Base-by-base conservation (phyloP, 2,113 vertebrate species). In the Gnathonemus echidnorhynchus region DNA sequence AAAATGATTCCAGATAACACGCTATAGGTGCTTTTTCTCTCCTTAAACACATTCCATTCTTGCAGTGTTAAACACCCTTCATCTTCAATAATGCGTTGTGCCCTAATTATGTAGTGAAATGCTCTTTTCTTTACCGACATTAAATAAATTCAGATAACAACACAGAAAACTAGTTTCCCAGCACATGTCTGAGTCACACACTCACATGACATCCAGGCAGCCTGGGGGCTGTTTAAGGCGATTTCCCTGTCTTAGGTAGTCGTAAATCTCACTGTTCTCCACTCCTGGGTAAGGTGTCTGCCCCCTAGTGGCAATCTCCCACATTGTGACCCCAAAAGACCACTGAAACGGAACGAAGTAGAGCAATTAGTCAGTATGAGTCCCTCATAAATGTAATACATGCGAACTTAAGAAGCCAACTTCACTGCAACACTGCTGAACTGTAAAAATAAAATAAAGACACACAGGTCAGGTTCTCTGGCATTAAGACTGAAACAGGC, bases 271-370 rank as follows among this genome's bases (percentile, higher is more conserved):
- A 0, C 97, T 98, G 96, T 98, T 98, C 90, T 98, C 97, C 50
- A 98, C 97, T 0, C 98, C 98, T 0, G 98, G 98, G 90, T 98
- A 98, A 0, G 98, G 97, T 1, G 97, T 98, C 93, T 98, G 97
- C 45, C 98, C 98, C 11, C 98, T 94, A 0, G 98, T 98, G 48
- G 97, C 97, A 15, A 98, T 98, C 93, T 98, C 98, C 98, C 98
- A 98, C 98, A 98, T 98, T 1, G 97, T 98, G 91, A 98, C 98
- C 0, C 98, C 98, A n/a, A 98, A 98, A 0, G 98, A 98, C 98
- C 98, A 98, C 98, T 98, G 92, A 90, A n/a, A 48, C 21, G 74
- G 49, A 80, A 39, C 24, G n/a, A 8, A 58, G 35, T 19, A 77
- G 10, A 49, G 13, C 3, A 27, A 62, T 77, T 77, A 46, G 17